A percentile compares a stretch with the other conserved stretches of the same genome.
Conservation (phyloP, 1,140 invertebrate genomes). For the Zaprionus tsacasi region DNA sequence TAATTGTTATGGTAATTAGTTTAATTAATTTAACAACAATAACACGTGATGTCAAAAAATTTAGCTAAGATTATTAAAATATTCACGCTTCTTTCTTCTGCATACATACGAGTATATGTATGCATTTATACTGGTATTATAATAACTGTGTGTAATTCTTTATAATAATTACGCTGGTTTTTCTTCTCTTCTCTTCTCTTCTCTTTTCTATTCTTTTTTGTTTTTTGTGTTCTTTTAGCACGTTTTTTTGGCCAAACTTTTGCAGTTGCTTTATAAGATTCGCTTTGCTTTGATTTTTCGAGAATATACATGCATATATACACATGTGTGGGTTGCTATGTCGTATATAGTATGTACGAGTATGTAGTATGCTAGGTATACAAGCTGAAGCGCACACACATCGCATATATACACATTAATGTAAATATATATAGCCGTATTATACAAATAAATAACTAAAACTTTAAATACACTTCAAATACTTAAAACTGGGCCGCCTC, state of each 20-base stretch:
- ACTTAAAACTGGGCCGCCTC: slow-evolving; percentile 38
- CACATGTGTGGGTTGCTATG: not conserved
- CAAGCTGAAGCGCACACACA: not conserved
- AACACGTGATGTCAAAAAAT: slow-evolving; percentile 78
- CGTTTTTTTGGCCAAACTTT: slow-evolving; percentile 37
- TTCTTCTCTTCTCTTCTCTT: too few species aligned
- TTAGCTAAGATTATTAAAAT: slow-evolving; percentile 73
- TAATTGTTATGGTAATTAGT: slow-evolving; percentile 33
- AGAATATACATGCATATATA: slow-evolving; percentile 2
- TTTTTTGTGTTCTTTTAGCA: slow-evolving; percentile 31
- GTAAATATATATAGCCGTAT: slow-evolving; percentile 11
- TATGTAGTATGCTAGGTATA: not conserved
- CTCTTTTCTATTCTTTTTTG: not conserved
- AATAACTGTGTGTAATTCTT: slow-evolving; percentile 1
- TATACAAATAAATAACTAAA: slow-evolving; percentile 74
- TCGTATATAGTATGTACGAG: not conserved
- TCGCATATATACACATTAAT: not conserved
- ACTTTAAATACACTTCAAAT: slow-evolving; percentile 66
- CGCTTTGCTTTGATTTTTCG: not conserved
- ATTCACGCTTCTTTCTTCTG: slow-evolving; percentile 36
- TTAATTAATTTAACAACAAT: slow-evolving; percentile 73
- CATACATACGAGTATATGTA: slow-evolving; percentile 15
- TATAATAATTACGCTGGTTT: slow-evolving; percentile 30
- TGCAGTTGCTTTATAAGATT: not conserved
- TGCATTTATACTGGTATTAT: slow-evolving; percentile 4